Base-by-base conservation (phyloP, 2,888 invertebrate species). In the Dolomedes plantarius region DNA sequence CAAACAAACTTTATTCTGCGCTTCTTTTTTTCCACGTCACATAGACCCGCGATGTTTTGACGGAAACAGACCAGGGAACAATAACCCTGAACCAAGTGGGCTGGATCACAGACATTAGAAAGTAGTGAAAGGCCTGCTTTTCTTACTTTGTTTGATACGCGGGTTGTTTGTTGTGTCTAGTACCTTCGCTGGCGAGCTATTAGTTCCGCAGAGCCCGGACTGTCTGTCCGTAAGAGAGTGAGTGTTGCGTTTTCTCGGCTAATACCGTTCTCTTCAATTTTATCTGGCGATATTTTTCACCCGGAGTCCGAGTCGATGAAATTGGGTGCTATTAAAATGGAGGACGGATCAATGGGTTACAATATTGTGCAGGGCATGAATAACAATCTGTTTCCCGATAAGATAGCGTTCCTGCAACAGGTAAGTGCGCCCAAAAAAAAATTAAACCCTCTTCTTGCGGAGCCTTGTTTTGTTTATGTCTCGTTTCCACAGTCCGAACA, bases 101-200 rank as follows among this genome's bases (percentile, higher is more conserved):
- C 36, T 64, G 79, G 41, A 71, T 65, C 41, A 67, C 28, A 41
- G 41, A 7, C 23, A 29, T 27, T 56, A 68, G 78, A 71, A 78
- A 78, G 78, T 78, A 62, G 74, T 67, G 6, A 13, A 46, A 62
- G 80, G 32, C 19, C 31, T 73, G 50, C 68, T 75, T 68, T 31
- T 32, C 67, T 27, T 67, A 29, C 28, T 62, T 56, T 62, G 39
- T 75, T 81, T 68, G 74, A 81, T 74, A 74, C 69, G 75, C 81
- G 69, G 62, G 81, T 69, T 75, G 81, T 81, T 75, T 81, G 81
- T 81, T 81, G 69, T 81, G 81, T 81, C 81, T 81, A 65, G 68
- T 78, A 56, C 77, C 62, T 32, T 6, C 68, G 19, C 5, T 19
- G 41, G 23, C 23, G 64, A 39, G 74, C 41, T 75, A 74, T 69